Percentiles rank a stretch among this genome's conserved stretches.
Conservation (phyloP, 2,888 invertebrate species). For the Andrena minutula region DNA sequence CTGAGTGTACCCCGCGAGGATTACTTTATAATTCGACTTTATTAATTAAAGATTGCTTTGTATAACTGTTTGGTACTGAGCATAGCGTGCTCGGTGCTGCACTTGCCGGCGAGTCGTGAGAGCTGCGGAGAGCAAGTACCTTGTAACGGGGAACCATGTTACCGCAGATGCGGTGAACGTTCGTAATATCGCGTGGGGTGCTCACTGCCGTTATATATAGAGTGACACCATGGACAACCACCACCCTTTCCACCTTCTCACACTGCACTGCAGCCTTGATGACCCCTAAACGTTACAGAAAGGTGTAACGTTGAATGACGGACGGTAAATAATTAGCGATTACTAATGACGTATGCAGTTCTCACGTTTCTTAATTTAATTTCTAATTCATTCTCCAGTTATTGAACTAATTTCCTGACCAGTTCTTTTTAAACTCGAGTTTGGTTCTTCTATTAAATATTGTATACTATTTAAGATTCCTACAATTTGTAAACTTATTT, state of each 20-base stretch:
- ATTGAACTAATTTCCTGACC: background rate
- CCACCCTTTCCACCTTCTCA: conserved; percentile 68
- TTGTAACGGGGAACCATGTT: conserved; percentile 84
- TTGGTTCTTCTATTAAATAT: too few species aligned
- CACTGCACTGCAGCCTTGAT: conserved; percentile 74
- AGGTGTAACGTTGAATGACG: conserved; percentile 25
- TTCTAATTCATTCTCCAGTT: too few species aligned
- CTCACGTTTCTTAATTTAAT: background rate
- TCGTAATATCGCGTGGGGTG: conserved; percentile 83
- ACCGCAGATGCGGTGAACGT: conserved; percentile 84
- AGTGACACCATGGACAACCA: conserved; percentile 81
- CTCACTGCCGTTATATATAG: conserved; percentile 82
- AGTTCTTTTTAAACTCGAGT: too few species aligned
- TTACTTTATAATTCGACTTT: conserved; percentile 7
- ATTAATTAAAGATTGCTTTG: background rate
- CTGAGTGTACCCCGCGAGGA: conserved; percentile 11
- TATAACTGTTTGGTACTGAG: conserved; percentile 10
- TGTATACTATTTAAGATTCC: too few species aligned
- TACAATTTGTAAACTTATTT: too few species aligned
- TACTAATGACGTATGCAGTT: background rate
- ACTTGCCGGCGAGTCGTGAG: conserved; percentile 55
- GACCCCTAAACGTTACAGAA: conserved; percentile 75
- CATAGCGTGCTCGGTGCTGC: conserved; percentile 54
- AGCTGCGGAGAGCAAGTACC: conserved; percentile 79
- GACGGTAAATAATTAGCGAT: conserved; percentile 5